Evolutionary conservation across 2,888 invertebrate species (phyloP).

Genomic region (Sphecodes monilicornis): DNA sequence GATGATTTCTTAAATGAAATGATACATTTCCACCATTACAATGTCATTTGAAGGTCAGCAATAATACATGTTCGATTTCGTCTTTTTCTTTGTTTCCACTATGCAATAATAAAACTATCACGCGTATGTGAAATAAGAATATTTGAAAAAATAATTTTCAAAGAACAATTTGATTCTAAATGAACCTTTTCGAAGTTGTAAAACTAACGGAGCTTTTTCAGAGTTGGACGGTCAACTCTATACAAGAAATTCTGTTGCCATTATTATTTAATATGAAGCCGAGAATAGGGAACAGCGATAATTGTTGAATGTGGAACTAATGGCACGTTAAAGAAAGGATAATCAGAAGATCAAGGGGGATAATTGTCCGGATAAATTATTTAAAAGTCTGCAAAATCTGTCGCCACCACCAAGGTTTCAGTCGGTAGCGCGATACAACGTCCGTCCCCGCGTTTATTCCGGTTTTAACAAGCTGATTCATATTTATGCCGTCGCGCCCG

Average conservation of each 20-base stretch:
- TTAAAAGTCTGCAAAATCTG: constrained; percentile 12
- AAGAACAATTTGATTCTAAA: background rate
- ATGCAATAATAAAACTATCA: too few species aligned
- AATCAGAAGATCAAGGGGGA: background rate
- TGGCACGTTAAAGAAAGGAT: background rate
- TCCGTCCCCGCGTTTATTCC: background rate
- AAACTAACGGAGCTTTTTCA: too few species aligned
- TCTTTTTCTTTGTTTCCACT: background rate
- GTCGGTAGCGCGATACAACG: background rate
- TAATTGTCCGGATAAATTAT: background rate
- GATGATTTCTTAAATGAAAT: too few species aligned
- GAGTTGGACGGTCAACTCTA: too few species aligned
- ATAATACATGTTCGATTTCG: background rate
- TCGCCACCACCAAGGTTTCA: background rate
- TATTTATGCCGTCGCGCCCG: constrained; percentile 36
- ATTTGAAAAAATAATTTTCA: background rate
- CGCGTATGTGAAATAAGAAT: too few species aligned
- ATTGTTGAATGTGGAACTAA: background rate
- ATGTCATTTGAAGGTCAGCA: background rate
- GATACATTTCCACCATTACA: too few species aligned
- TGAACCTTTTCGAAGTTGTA: background rate
- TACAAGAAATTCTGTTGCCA: background rate
- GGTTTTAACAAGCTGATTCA: constrained; percentile 37
- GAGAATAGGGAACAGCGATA: background rate
- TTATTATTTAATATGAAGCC: background rate